Evolutionary conservation across 35 echinoderm and acorn worm genomes (phyloP), one percentile per base, ranked within the genome.

Genomic region (Patiria miniata): DNA sequence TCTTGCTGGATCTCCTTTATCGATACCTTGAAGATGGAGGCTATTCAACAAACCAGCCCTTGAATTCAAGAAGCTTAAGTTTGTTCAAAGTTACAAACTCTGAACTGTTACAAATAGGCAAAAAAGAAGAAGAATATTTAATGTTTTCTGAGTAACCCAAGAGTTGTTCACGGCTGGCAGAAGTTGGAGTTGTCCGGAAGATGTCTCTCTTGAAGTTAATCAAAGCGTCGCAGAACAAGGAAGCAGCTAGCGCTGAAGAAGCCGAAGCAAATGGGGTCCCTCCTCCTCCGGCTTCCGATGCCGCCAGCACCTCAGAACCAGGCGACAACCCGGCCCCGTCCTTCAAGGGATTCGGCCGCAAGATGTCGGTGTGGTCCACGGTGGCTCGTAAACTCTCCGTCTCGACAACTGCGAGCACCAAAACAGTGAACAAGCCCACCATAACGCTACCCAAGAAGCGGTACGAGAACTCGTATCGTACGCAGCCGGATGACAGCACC

Each of bases 401-500:
- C 23, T 73, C 65, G 1, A 73, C 65, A 0, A 73, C 29, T 19
- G 58, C 58, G 1, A 32, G 26, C 22, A 73, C 26, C 65, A 73
- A 73, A 9, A 81, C 85, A 1, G 89, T 77, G 39, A 77, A 93
- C 50, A 86, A 69, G 37, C 57, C 61, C 39, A 61, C 80, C 38
- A 33, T 51, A 29, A 59, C 85, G 53, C 77, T 85, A 0, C 88
- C 93, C 0, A 90, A 86, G 52, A 88, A 87, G 26, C 73, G 83
- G 1, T 91, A 82, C 39, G 94, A 96, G 87, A 97, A 97, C 78
- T 93, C 91, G 2, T 97, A 73, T 39, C 82, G 88, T 40, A 77
- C 77, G 28, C 47, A 93, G 36, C 95, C 95, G 15, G 91, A 97
- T 6, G 47, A 82, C 16, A 81, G 82, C 15, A 34, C 50, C 2